Evolutionary conservation across 2,888 invertebrate species (phyloP), one percentile per base, ranked within the genome.

Genomic region (Andrena fulva): DNA sequence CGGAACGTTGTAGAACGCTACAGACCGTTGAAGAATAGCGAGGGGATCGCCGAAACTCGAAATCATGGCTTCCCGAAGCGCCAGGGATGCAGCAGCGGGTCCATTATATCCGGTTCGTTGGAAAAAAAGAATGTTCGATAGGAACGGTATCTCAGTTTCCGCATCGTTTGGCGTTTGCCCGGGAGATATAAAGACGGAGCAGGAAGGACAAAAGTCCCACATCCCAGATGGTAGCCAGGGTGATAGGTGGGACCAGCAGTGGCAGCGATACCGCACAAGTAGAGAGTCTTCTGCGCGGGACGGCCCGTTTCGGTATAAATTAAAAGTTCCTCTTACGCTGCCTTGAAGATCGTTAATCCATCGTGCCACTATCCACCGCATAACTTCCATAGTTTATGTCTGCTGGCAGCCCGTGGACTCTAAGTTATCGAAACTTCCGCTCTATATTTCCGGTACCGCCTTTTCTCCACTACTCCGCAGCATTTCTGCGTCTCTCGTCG

Each of bases 321-420:
- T 90, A 90, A 91, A 91, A 91, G 77, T 90, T 88, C 81, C 85
- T 42, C 75, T 77, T 56, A 35, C 81, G 68, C 73, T 71, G 81
- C 82, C 77, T 84, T 71, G 76, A 71, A 76, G 89, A 89, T 90
- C 92, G 90, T 92, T 92, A 91, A 92, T 92, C 88, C 90, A 89
- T 91, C 89, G 89, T 86, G 89, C 87, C 87, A 79, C 86, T 82
- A 80, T 85, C 82, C 87, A 75, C 73, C 73, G 87, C 86, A 79
- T 83, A 88, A 89, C 86, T 87, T 80, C 76, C 70, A 63, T 73
- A 84, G 83, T 89, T 89, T 88, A 88, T 86, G 82, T 77, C 80
- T 77, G 76, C 27, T 73, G 74, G 62, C 77, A 84, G 85, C 85
- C 84, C 85, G 71, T 70, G 85, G 74, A 86, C 82, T 85, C 78